Evolutionary conservation across 2,797 vertebrate species (phyloP), one percentile per base, ranked within the genome.

Genomic region (Chlorospingus flavigularis): DNA sequence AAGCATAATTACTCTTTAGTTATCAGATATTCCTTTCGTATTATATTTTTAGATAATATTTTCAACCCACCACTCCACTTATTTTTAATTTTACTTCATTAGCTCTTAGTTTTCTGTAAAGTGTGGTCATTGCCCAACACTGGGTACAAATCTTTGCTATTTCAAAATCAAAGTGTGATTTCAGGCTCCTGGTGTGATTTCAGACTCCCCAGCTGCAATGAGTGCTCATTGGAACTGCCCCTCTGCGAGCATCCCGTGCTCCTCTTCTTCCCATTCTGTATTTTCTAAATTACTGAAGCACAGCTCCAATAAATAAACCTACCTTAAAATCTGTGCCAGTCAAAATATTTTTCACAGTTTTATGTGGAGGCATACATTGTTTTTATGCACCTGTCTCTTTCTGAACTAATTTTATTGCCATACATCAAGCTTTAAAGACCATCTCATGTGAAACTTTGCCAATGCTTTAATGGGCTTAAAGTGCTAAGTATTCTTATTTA

Each of bases 251-350:
- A 77, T 97, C 97, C 93, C 75, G 97, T 70, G 90, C 97, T 98
- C 95, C 89, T 98, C 97, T 97, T 98, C 96, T 97, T 96, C 95
- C 96, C 87, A 90, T 88, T 95, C 94, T 96, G 95, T 91, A 91
- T 97, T 97, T 97, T 95, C 97, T 96, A 97, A 98, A 95, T 93
- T 97, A 98, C 97, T 97, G 97, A 97, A 97, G 97, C 97, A 92
- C 96, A 96, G 83, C 91, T 96, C 96, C 93, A 96, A 86, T 98
- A 97, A 97, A 97, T 97, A 84, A 96, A 47, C 66, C 96, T 95
- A 96, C 96, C 90, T 87, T 94, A 93, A 97, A 97, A 58, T 86
- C 93, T 81, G 26, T 87, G 89, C 76, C 70, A 89, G 87, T 96
- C 95, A 97, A 97, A 96, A 86, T 92, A 85, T 94, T 96, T 95